Base-by-base conservation (phyloP, 1,140 invertebrate genomes). In the Plodia interpunctella region DNA sequence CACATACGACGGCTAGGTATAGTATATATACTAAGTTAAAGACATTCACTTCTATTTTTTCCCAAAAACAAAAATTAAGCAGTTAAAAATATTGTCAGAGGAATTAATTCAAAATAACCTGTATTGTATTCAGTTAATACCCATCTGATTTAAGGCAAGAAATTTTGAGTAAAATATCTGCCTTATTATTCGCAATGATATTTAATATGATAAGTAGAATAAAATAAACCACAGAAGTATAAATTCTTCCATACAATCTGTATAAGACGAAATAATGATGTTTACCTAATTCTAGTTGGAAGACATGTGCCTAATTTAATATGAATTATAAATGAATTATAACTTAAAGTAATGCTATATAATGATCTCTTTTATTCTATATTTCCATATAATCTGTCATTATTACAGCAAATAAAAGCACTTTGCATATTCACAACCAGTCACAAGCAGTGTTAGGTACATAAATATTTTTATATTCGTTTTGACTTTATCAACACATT, bases 221-320 rank as follows among this genome's bases (percentile, higher is more conserved):
- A 35, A 35, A 3, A 25, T n/a, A n/a, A n/a, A n/a, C n/a, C n/a
- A 25, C 6, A 25, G 2, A 25, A 25, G 6, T 25, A 25, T 25
- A 25, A 25, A 25, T n/a, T n/a, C n/a, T n/a, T n/a, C n/a, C n/a
- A n/a, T 32, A 32, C 2, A 32, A 32, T 32, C 20, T 25, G 20
- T 17, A 53, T 2, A 53, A 25, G 10, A 53, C 11, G 19, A 62
- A 62, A 62, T 55, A 51, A 62, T 62, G 54, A 60, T 60, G 53
- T 60, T 60, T 55, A 62, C 66, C 63, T 68, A 64, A 38, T 55
- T 57, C 59, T 64, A 62, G 49, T 49, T 35, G 66, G 66, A 68
- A 68, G 66, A 68, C 66, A 57, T 60, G 35, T 60, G 18, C 21
- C 52, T 61, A 65, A 52, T 60, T 51, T 54, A 54, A 57, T 35